Evolutionary conservation across 2,797 vertebrate genomes (phyloP).

Genomic region (Lepus oiostolus): DNA sequence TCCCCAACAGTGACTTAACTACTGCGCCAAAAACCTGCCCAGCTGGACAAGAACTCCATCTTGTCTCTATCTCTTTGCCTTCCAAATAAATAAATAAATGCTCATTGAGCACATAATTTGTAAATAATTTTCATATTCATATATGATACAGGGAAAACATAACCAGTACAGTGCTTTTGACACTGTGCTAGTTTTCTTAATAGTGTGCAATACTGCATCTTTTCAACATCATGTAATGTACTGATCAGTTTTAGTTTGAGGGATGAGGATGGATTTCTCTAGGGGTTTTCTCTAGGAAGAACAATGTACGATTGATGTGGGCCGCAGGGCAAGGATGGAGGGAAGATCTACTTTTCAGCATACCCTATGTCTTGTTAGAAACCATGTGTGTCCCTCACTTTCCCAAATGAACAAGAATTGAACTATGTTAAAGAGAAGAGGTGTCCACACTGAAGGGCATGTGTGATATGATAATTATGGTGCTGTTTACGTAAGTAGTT

Average conservation of each 20-base stretch:
- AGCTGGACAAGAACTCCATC: too few species aligned
- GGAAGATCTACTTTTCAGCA: not conserved
- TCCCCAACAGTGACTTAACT: too few species aligned
- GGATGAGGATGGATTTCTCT: not conserved
- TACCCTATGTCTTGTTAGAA: not conserved
- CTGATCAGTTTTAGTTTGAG: slow-evolving; percentile 2
- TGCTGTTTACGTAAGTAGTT: not conserved
- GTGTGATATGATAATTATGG: not conserved
- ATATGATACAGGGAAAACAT: not conserved
- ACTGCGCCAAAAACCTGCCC: too few species aligned
- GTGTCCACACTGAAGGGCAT: not conserved
- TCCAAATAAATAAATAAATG: not conserved
- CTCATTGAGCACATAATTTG: not conserved
- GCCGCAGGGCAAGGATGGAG: not conserved
- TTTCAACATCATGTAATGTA: not conserved
- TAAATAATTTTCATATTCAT: not conserved
- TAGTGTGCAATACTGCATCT: not conserved
- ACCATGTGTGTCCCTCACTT: not conserved
- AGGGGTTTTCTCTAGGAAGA: not conserved
- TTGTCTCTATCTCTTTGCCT: too few species aligned
- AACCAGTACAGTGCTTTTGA: not conserved
- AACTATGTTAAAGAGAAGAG: not conserved
- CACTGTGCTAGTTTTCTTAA: not conserved
- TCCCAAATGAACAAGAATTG: not conserved
- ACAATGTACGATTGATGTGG: not conserved